Evolutionary conservation across 2,113 vertebrate species (phyloP).

Genomic region (Climacteris rufus): DNA sequence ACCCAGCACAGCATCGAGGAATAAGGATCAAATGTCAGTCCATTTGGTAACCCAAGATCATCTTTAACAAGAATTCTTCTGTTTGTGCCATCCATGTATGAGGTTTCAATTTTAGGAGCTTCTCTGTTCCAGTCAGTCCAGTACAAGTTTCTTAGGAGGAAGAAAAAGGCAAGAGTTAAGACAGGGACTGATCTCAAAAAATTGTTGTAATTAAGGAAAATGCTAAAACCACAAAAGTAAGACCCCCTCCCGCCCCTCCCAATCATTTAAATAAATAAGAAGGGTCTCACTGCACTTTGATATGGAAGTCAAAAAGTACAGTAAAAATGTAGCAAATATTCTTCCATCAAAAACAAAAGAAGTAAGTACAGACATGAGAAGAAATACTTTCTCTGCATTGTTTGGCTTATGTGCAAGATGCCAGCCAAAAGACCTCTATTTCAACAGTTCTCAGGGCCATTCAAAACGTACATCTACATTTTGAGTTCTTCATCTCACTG

Average conservation of each 20-base stretch:
- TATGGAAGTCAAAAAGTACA: not conserved
- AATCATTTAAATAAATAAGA: not conserved
- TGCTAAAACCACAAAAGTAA: not conserved
- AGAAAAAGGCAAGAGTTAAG: not conserved
- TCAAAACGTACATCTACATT: not conserved
- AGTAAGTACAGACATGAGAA: not conserved
- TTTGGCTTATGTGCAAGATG: not conserved
- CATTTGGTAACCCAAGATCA: constrained; percentile 87
- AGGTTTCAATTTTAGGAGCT: constrained; percentile 90
- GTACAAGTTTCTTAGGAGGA: constrained; percentile 80
- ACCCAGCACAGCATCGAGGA: constrained; percentile 89
- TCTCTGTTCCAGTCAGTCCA: constrained; percentile 95
- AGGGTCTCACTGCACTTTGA: not conserved
- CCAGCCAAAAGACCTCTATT: not conserved
- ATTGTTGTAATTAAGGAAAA: not conserved
- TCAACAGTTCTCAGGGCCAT: not conserved
- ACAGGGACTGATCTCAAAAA: not conserved
- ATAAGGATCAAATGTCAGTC: constrained; percentile 84
- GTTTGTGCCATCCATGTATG: constrained; percentile 91
- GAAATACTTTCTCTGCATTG: not conserved
- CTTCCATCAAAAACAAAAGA: not conserved
- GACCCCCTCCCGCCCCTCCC: not conserved
- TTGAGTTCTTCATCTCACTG: not conserved
- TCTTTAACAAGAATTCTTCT: constrained; percentile 85
- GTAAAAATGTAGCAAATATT: not conserved